A percentile compares a stretch with the other conserved stretches of the same genome.
These are phyloP conservation scores for Boleophthalmus pectinirostris DNA, from an alignment of 2,113 vertebrate species.

Conservation along the genomic window DNA sequence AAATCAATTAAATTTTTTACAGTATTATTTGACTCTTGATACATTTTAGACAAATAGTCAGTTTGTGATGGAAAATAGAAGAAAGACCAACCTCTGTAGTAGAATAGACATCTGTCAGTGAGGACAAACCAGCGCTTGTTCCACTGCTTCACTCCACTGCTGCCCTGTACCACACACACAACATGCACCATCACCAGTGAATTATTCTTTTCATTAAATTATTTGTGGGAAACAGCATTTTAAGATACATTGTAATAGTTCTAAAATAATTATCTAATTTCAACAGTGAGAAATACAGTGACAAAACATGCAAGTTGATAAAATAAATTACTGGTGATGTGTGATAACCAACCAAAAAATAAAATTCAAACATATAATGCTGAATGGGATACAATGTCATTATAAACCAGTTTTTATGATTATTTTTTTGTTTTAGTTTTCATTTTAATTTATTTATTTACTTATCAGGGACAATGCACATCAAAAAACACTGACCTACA, in stretches of 20 bases:
- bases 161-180: constrained; percentile 80
- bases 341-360: no score
- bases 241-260: background rate
- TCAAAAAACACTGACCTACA: no score
- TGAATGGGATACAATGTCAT: no score
- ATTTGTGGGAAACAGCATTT: background rate
- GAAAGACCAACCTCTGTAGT: constrained; percentile 89
- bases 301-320: no score
- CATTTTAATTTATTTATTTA: no score
- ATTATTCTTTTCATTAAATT: background rate
- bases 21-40: background rate
- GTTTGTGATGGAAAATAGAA: background rate
- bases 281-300: no score
- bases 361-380: no score
- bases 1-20: background rate
- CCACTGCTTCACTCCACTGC: constrained; percentile 95
- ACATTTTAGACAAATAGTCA: background rate
- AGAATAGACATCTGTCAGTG: constrained; percentile 93
- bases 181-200: background rate
- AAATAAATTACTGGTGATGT: no score
- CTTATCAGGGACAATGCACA: no score
- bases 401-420: no score
- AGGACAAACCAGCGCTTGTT: constrained; percentile 97
- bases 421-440: no score
- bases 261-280: background rate